phyloP scores from a whole-genome alignment of 1,140 invertebrate species.

The Dysdera silvatica region DNA sequence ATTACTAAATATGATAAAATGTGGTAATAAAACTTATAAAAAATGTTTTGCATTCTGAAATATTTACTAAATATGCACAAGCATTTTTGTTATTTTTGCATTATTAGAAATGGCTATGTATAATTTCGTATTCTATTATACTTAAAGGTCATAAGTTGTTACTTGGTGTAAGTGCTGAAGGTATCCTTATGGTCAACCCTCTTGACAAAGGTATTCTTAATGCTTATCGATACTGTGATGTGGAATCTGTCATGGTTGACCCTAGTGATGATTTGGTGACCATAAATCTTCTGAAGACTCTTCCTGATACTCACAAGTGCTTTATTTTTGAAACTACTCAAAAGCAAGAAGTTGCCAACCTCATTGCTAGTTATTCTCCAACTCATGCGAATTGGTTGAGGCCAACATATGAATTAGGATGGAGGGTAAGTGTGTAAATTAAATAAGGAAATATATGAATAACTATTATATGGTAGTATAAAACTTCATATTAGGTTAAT shows the following conservation, averaged over 20 bases:
- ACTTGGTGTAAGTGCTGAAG: conserved; percentile 83
- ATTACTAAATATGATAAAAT: neutral
- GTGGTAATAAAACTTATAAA: too few species aligned
- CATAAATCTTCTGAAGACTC: conserved; percentile 57
- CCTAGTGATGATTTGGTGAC: conserved; percentile 85
- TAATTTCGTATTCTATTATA: neutral
- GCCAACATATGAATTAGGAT: conserved; percentile 63
- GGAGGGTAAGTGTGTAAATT: conserved; percentile 45
- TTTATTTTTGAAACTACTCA: conserved; percentile 86
- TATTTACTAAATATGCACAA: neutral
- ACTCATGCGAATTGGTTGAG: conserved; percentile 74
- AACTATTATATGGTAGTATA: too few species aligned
- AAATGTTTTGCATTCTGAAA: neutral
- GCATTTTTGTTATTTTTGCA: neutral
- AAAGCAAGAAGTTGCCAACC: conserved; percentile 79
- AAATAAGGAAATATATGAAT: too few species aligned
- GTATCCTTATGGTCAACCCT: conserved; percentile 76
- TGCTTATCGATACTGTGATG: conserved; percentile 77
- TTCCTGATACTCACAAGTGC: conserved; percentile 65
- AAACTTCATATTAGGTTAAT: too few species aligned
- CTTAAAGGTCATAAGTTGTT: conserved; percentile 52
- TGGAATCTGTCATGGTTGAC: conserved; percentile 68
- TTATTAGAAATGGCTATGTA: neutral
- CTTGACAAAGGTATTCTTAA: conserved; percentile 82
- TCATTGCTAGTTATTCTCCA: conserved; percentile 86